Conservation (phyloP, 2,113 vertebrate genomes). For the Cryptotis parvus region DNA sequence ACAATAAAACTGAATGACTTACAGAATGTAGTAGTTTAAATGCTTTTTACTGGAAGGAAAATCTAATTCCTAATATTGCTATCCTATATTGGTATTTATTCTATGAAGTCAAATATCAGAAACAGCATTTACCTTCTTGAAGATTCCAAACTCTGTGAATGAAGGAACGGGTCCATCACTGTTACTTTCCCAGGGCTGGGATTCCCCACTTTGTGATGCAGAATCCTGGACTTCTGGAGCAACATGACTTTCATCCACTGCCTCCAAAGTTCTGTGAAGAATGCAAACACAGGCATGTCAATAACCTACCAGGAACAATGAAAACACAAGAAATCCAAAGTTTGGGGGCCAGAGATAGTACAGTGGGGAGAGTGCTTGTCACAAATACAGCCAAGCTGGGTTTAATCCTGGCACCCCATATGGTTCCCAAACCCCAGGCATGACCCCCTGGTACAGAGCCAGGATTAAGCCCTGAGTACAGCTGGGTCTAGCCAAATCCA, state of each 20-base stretch:
- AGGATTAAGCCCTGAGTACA: too few relatives aligned
- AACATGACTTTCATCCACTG: not conserved
- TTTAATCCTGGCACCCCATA: too few relatives aligned
- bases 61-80: constrained; percentile 8
- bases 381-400: too few relatives aligned
- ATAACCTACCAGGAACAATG: not conserved
- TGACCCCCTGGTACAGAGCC: too few relatives aligned
- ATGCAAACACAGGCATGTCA: constrained; percentile 10
- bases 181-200: constrained; percentile 5
- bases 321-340: constrained; percentile 10
- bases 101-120: not conserved
- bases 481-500: too few relatives aligned
- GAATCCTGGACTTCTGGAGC: constrained; percentile 23
- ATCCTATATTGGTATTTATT: not conserved
- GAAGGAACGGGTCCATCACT: constrained; percentile 23
- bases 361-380: too few relatives aligned
- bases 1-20: not conserved
- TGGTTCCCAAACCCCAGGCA: too few relatives aligned
- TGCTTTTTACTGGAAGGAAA: constrained; percentile 25
- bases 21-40: not conserved
- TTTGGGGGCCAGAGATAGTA: too few relatives aligned
- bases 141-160: constrained; percentile 32
- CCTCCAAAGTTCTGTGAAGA: constrained; percentile 62
- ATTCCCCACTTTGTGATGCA: not conserved
- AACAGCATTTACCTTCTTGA: constrained; percentile 80